Conservation (phyloP, 2,888 invertebrate species). For the Patella caerulea region DNA sequence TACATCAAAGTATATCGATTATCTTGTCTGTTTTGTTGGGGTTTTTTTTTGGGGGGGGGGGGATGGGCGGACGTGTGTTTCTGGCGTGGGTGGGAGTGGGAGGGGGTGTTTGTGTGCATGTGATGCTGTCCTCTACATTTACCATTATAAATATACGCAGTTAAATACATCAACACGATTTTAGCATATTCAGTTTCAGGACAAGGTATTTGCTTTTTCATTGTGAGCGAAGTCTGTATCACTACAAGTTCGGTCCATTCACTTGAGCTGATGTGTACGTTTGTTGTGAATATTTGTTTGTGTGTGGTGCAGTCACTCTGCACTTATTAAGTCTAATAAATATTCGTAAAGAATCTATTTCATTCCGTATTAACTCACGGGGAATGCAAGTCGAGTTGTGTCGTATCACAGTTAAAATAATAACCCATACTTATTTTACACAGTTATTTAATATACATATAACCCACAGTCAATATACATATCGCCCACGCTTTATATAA, state of each 20-base stretch:
- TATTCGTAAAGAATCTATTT: slow-evolving; percentile 10
- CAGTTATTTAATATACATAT: no score
- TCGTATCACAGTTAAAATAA: no score
- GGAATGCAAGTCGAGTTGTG: no score
- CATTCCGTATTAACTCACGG: no score
- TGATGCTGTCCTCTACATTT: not conserved
- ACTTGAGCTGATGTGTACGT: not conserved
- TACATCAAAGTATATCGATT: no score
- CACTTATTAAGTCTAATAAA: not conserved
- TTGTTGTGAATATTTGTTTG: not conserved
- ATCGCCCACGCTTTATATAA: no score
- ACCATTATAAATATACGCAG: not conserved
- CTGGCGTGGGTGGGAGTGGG: not conserved
- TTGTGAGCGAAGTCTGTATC: no score
- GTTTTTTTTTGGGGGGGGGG: slow-evolving; percentile 13
- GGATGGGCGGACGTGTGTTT: slow-evolving; percentile 4
- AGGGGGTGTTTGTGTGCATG: not conserved
- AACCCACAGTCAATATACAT: no score
- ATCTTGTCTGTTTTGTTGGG: not conserved
- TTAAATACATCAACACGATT: not conserved
- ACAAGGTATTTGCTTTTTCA: not conserved
- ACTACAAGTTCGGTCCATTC: no score
- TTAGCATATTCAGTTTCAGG: not conserved
- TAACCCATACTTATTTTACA: no score
- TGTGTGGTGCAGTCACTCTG: no score